Base-by-base conservation (phyloP, 2,888 invertebrate species). In the Synanthedon formicaeformis region DNA sequence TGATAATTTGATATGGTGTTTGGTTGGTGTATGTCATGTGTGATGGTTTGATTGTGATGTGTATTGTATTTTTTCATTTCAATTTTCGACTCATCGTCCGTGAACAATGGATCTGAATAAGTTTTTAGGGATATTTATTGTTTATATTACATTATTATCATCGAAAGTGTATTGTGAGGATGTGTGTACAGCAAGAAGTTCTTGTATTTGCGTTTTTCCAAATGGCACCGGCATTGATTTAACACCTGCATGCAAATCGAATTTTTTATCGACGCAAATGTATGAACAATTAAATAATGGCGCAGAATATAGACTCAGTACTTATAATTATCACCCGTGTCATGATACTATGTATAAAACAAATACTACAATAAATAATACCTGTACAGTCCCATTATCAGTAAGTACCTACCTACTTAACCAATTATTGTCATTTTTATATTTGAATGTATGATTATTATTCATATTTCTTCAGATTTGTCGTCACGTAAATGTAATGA, bases 181-280 rank as follows among this genome's bases (percentile, higher is more conserved):
- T 58, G 60, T 63, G 41, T 88, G 88, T 65, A 73, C 71, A 34
- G 64, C 69, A 55, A 79, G 69, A 60, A 73, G 73, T 50, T 67
- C 84, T 3, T 88, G 88, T 63, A 65, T 68, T 52, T 88, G 88
- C 65, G 78, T 71, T 58, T 88, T 82, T 69, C 59, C 81, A 5
- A 87, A 87, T 73, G 88, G 88, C 56, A 86, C 87, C 62, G 86
- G 86, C 62, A 76, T 87, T 59, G 87, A 88, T 69, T 68, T 88
- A 56, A 62, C 74, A 48, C 75, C 78, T 48, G 63, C 75, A 50
- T 64, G 64, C 56, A 73, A 73, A 55, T 55, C 66, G 54, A 62
- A 61, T 4, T 81, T 81, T 69, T 81, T 72, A 58, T 52, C 59
- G 50, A 70, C 78, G 50, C 63, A 75, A 61, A 69, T 56, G n/a